Conservation (phyloP, 2,797 vertebrate species). For the Enteromius afrohamiltoni region DNA sequence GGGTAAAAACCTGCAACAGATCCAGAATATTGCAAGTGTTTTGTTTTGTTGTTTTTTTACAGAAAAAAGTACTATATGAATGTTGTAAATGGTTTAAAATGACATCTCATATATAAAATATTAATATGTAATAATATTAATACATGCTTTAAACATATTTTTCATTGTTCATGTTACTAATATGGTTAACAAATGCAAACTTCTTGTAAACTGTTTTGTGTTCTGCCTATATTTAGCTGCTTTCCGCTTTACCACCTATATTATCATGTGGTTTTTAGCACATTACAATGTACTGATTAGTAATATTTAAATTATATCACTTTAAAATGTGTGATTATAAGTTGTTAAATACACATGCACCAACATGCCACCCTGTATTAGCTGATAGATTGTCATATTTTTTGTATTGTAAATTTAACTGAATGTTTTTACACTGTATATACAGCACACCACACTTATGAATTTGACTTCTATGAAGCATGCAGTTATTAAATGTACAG, state of each 20-base stretch:
- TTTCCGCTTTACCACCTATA: neutral
- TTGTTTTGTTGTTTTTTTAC: too few species aligned
- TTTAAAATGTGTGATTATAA: neutral
- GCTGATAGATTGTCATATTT: neutral
- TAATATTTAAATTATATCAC: neutral
- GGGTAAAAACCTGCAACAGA: conserved; percentile 81
- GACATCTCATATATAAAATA: too few species aligned
- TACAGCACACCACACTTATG: neutral
- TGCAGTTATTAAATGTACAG: neutral
- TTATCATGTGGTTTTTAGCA: neutral
- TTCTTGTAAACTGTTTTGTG: neutral
- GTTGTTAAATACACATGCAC: neutral
- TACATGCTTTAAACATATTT: too few species aligned
- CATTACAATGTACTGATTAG: neutral
- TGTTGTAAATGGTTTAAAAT: too few species aligned
- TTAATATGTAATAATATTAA: too few species aligned
- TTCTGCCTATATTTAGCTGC: neutral
- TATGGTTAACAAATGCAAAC: too few species aligned
- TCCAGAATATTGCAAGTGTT: neutral
- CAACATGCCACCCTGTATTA: neutral
- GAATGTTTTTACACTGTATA: neutral
- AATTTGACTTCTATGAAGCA: neutral
- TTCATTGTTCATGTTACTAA: too few species aligned
- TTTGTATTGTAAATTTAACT: neutral
- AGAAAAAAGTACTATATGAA: neutral